Base-by-base conservation (phyloP, 1,140 invertebrate species). In the Drosophila repletoides region DNA sequence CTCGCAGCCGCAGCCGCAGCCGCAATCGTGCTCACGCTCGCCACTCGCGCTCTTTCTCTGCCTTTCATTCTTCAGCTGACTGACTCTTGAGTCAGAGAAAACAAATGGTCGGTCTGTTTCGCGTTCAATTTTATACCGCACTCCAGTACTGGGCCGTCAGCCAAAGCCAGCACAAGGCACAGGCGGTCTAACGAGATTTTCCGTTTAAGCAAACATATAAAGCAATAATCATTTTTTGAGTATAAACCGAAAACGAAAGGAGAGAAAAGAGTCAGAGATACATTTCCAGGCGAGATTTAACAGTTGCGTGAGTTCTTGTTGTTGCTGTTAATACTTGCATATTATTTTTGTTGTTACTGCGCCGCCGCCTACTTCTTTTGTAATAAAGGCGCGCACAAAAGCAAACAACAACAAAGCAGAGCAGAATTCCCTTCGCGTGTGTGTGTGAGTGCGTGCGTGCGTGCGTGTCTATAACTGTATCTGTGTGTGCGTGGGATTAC, bases 301-400 rank as follows among this genome's bases (percentile, higher is more conserved):
- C 55, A 58, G 45, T 59, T 31, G 67, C 60, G 52, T 59, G 31
- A 29, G 67, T 55, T 53, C 31, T 69, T 41, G 9, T 48, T 40
- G 29, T 48, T 10, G 7, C n/a, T n/a, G n/a, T n/a, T n/a, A n/a
- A n/a, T n/a, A n/a, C n/a, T n/a, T n/a, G n/a, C n/a, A 40, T 53
- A 40, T 63, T 53, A 40, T 53, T 63, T 38, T 28, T 64, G 34
- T 45, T 55, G 52, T 46, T 22, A 17, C 17, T 46, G 45, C 56
- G 45, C 43, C 45, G 45, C 52, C 72, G 63, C 74, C 74, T 56
- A 68, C 68, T 45, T 60, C 43, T 68, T 45, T 68, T 60, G 58
- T 60, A 67, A 63, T 59, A 73, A n/a, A 71, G 49, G 36, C 36
- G 58, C 40, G 41, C 53, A 77, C 74, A 72, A 75, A 76, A 53